Evolutionary conservation across 2,888 invertebrate genomes (phyloP).

Genomic region (Druceiella hillmani): DNA sequence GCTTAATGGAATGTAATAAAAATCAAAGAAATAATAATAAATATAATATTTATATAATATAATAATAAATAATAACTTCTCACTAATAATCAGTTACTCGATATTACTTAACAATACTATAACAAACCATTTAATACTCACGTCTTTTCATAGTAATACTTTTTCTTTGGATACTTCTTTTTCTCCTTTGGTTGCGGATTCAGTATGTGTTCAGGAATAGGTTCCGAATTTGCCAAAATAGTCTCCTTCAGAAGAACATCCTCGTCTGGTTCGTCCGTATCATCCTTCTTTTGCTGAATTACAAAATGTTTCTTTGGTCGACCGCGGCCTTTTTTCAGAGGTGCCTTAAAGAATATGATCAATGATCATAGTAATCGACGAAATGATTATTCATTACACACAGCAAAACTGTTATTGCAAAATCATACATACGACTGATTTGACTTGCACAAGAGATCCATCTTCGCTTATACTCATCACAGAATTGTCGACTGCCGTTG

Average conservation of each 20-base stretch:
- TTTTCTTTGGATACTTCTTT: slow-evolving; percentile 34
- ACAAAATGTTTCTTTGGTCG: slow-evolving; percentile 40
- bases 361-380: not conserved
- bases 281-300: slow-evolving; percentile 27
- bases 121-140: slow-evolving; percentile 27
- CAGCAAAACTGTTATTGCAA: no score
- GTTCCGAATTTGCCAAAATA: slow-evolving; percentile 45
- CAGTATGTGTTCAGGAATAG: slow-evolving; percentile 43
- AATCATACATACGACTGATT: no score
- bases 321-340: slow-evolving; percentile 19
- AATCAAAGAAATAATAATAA: no score
- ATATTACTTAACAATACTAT: not conserved
- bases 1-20: no score
- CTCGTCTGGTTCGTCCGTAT: slow-evolving; percentile 31
- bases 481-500: no score
- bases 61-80: slow-evolving; percentile 2
- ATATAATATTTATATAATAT: no score
- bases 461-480: no score
- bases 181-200: slow-evolving; percentile 41
- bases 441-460: no score
- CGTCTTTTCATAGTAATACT: slow-evolving; percentile 44
- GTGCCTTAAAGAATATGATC: not conserved
- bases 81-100: not conserved
- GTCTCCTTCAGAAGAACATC: slow-evolving; percentile 47
- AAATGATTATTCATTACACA: not conserved